A percentile compares a stretch with the other conserved stretches of the same genome.
Conservation (phyloP, 2,888 invertebrate species). For the Patella caerulea region DNA sequence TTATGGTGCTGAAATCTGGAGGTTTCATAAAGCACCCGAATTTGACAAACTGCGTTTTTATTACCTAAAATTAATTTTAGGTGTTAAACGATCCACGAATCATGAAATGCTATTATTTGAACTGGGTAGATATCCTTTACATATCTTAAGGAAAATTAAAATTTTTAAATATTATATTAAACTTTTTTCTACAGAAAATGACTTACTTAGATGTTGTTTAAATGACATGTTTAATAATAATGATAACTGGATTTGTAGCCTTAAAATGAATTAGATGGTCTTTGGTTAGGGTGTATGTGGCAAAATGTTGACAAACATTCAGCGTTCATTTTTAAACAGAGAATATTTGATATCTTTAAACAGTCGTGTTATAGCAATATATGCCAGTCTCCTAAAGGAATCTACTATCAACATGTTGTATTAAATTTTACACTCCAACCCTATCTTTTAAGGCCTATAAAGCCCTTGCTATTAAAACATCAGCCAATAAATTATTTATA, state of each 20-base stretch:
- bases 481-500: not conserved
- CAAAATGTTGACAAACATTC: not conserved
- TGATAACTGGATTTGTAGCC: not conserved
- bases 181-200: not conserved
- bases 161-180: not conserved
- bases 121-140: not conserved
- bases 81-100: not conserved
- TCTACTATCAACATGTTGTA: not conserved
- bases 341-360: slow-evolving; percentile 1
- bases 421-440: slow-evolving; percentile 2
- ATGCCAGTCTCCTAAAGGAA: not conserved
- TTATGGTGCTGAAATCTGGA: not conserved
- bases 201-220: not conserved
- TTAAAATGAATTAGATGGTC: not conserved
- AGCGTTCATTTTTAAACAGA: not conserved
- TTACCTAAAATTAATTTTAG: not conserved
- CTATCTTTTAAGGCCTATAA: not conserved
- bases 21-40: not conserved
- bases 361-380: not conserved
- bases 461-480: not conserved
- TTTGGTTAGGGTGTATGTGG: not conserved
- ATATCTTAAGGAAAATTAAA: not conserved
- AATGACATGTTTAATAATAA: not conserved
- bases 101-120: not conserved
- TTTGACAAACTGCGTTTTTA: not conserved